Conservation (phyloP, 2,113 vertebrate genomes). For the Telmatochromis brachygnathus region DNA sequence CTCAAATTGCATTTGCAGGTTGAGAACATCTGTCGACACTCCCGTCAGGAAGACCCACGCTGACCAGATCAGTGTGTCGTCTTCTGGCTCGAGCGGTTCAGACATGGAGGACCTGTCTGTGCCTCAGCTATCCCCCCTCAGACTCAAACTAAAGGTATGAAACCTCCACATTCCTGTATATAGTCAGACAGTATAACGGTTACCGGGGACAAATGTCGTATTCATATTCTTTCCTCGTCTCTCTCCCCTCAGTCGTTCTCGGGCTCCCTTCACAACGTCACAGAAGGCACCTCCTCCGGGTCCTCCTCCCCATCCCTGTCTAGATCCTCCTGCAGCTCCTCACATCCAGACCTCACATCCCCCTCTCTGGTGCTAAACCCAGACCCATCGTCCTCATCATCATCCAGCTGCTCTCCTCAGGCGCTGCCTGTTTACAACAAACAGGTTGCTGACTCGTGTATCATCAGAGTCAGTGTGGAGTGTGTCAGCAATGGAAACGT, state of each 20-base stretch:
- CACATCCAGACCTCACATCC: constrained; percentile 55
- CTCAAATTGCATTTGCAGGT: constrained; percentile 35
- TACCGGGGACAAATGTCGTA: accelerated
- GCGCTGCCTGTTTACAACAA: constrained; percentile 63
- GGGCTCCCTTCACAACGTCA: constrained; percentile 69
- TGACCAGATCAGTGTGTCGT: constrained; percentile 72
- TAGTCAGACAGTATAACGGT: not conserved
- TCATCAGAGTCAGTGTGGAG: constrained; percentile 82
- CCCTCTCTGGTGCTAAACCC: constrained; percentile 9
- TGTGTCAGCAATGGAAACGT: constrained; percentile 75
- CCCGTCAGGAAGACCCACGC: constrained; percentile 46
- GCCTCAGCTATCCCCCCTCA: constrained; percentile 39
- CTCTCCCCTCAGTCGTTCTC: constrained; percentile 35
- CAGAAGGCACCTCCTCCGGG: constrained; percentile 64
- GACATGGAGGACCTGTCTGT: constrained; percentile 67
- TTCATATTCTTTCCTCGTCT: not conserved
- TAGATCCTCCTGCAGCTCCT: constrained; percentile 55
- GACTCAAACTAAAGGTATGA: constrained; percentile 58
- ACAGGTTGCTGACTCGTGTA: constrained; percentile 72
- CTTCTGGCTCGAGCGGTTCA: constrained; percentile 70
- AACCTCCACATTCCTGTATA: not conserved
- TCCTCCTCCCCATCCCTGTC: constrained; percentile 40
- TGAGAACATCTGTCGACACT: constrained; percentile 53
- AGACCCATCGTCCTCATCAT: not conserved
- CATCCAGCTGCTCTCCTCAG: constrained; percentile 28